phyloP scores from a whole-genome alignment of 2,113 vertebrate genomes.

The Thamnaconus septentrionalis region DNA sequence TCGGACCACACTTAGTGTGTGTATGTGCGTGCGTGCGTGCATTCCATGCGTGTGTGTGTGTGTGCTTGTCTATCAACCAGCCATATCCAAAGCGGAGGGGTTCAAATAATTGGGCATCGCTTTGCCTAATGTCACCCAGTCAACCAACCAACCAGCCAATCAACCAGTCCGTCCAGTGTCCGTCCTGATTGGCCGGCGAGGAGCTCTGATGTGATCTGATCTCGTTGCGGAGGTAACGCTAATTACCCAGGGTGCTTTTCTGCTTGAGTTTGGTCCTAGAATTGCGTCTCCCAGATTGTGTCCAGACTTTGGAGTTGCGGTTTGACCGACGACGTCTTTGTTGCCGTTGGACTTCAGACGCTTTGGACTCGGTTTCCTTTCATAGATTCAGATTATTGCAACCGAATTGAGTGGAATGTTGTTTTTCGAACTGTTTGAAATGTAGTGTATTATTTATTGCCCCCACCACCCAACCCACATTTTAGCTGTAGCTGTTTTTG shows the following conservation, averaged over 20 bases:
- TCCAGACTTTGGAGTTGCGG: background rate
- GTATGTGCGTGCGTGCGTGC: slow-evolving; percentile 8
- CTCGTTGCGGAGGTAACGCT: slow-evolving; percentile 26
- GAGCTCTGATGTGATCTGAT: slow-evolving; percentile 44
- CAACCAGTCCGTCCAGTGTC: slow-evolving; percentile 30
- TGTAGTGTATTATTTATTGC: too few relatives aligned
- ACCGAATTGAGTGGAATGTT: too few relatives aligned
- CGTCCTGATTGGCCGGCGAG: slow-evolving; percentile 38
- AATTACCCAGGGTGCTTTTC: slow-evolving; percentile 59
- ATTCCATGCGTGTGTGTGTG: background rate
- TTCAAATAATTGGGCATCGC: slow-evolving; percentile 52
- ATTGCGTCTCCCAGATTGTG: slow-evolving; percentile 24
- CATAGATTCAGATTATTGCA: too few relatives aligned
- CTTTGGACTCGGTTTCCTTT: too few relatives aligned
- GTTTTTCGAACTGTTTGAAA: too few relatives aligned
- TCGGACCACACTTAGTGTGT: slow-evolving; percentile 61
- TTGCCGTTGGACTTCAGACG: too few relatives aligned
- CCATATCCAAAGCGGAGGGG: slow-evolving; percentile 51
- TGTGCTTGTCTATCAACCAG: slow-evolving; percentile 40
- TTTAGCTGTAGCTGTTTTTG: too few relatives aligned
- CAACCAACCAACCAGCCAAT: slow-evolving; percentile 58
- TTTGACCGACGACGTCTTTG: too few relatives aligned
- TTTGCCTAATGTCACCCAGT: slow-evolving; percentile 69
- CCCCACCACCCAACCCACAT: too few relatives aligned
- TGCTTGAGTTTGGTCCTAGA: slow-evolving; percentile 50